These are phyloP conservation scores for Turritopsis dohrnii DNA, from an alignment of 30 jellyfish, hydroid and myxozoan genomes.

Conservation along the genomic window DNA sequence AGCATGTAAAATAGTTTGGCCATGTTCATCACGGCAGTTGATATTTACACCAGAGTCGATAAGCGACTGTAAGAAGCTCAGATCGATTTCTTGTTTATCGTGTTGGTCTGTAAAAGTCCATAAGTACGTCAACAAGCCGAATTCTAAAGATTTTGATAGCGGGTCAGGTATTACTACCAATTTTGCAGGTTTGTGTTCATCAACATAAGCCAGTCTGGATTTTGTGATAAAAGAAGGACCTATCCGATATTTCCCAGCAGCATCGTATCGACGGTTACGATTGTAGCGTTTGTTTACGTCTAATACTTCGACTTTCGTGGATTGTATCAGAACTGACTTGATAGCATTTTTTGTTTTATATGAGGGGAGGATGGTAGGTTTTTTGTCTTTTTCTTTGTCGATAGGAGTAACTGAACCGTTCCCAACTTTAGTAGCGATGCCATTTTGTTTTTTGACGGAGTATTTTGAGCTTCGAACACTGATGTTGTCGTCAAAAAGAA, in stretches of 20 bases:
- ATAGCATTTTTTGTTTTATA: neutral
- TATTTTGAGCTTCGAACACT: neutral
- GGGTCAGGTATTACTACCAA: constrained; percentile 29
- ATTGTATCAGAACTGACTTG: neutral
- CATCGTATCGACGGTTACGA: constrained; percentile 35
- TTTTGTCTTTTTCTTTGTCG: neutral
- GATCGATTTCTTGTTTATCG: constrained; percentile 38
- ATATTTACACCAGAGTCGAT: constrained; percentile 38
- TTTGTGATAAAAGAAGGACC: constrained; percentile 37
- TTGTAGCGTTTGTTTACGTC: constrained; percentile 14
- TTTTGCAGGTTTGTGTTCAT: constrained; percentile 37
- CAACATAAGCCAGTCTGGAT: constrained; percentile 29
- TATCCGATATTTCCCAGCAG: constrained; percentile 37
- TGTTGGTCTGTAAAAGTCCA: constrained; percentile 46
- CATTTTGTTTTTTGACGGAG: neutral
- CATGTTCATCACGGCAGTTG: constrained; percentile 29
- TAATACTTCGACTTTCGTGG: constrained; percentile 2
- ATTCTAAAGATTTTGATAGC: constrained; percentile 23
- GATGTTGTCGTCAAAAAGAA: neutral
- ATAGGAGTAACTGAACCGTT: neutral
- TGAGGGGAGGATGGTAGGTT: neutral
- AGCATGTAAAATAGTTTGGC: constrained; percentile 37
- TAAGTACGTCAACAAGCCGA: constrained; percentile 33
- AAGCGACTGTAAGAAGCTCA: constrained; percentile 31
- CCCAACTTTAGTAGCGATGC: neutral